Evolutionary conservation across 2,888 invertebrate species (phyloP), one percentile per base, ranked within the genome.

Genomic region (Malthinus seriepunctatus): DNA sequence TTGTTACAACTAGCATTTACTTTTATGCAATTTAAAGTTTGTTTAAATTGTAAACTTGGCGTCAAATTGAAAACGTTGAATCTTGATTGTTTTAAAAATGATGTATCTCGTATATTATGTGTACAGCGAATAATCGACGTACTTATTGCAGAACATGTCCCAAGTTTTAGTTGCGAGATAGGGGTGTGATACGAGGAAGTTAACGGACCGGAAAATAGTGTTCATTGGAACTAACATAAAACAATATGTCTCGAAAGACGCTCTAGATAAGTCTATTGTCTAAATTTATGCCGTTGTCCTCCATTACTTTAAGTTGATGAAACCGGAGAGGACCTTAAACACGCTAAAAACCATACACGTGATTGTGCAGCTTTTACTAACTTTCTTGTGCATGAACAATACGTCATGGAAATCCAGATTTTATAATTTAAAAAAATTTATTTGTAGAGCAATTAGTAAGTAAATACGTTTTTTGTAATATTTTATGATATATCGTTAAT

Each of bases 191-290:
- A 49, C 35, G 14, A 37, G 34, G 11, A 14, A 44, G 39, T 50
- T 49, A 55, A 55, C 55, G 44, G 42, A 50, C 55, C 55, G 49
- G 48, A 39, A 55, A 55, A 55, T 55, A 49, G 49, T 44, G 49
- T 48, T 49, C 48, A 49, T 49, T 50, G 48, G 44, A 50, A 55
- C 54, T 55, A 55, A 55, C 44, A 49, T 55, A 44, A 55, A 32
- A 55, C 49, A 55, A 55, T 55, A 50, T 55, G 55, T 55, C 55
- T 55, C 49, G 39, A 23, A 32, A 33, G 47, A 39, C 38, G 54
- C 46, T 52, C 52, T 8, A 52, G 46, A 52, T 45, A 52, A 52
- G 46, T 46, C 52, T 45, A 52, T 52, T 52, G 52, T 52, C 37
- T 45, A 46, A 46, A 52, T 52, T 52, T 52, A 52, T 52, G 33